Base-by-base conservation (phyloP, 53 echinoderm and acorn worm species). In the Zoroaster sp. region DNA sequence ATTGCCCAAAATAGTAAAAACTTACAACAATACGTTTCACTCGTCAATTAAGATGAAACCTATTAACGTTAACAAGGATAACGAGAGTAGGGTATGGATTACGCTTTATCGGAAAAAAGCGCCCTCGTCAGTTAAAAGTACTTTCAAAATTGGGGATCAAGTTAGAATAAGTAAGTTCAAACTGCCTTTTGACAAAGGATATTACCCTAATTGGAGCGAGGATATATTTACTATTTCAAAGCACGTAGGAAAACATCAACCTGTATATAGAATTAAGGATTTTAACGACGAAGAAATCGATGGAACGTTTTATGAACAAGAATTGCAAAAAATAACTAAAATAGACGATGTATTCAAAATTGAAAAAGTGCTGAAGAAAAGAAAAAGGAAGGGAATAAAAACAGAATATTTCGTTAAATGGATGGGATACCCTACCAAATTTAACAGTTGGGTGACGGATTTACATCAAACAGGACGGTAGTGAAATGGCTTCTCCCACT, bases 391-490 rank as follows among this genome's bases (percentile, higher is more conserved):
- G 0, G 87, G 93, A 11, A 87, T n/a, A n/a, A n/a, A 78, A 33
- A 87, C 34, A 41, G 72, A 93, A 45, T 93, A 93, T 69, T 80
- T 93, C 33, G 93, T 90, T 37, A 89, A 89, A 53, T 93, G 93
- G 90, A 7, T 34, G 13, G 93, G 93, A 0, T 52, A 18, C 0
- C 52, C 52, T 5, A 0, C 52, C 20, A 52, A 52, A 52, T 52
- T 18, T 18, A 52, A 18, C 52, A 52, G 52, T 52, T 52, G 52
- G 52, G 52, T 52, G 5, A 18, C 18, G n/a, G 52, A 52, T n/a
- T 52, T 52, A n/a, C 52, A 52, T 18, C 52, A 52, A 5, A 1
- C 52, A 52, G 52, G n/a, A 52, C 52, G 4, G 0, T n/a, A 52
- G 52, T 52, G n/a, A 18, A 18, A 52, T 52, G 52, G 20, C 52